Conservation (phyloP, 2,888 invertebrate species). For the Furcula furcula region DNA sequence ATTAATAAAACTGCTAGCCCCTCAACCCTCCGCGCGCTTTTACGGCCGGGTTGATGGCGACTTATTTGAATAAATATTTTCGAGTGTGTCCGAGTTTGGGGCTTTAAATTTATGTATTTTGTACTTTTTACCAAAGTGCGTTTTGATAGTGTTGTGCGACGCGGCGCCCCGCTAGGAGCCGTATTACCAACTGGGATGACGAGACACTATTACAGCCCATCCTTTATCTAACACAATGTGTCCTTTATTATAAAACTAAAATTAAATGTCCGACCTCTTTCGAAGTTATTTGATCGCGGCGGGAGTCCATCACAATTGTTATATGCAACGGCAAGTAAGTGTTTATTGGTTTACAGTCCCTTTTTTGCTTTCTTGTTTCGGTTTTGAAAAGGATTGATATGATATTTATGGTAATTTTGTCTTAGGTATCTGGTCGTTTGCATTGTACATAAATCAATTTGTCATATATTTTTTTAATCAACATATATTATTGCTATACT, state of each 20-base stretch:
- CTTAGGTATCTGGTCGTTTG: slow-evolving; percentile 27
- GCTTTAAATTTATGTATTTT: slow-evolving; percentile 65
- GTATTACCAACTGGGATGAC: slow-evolving; percentile 74
- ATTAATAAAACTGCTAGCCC: slow-evolving; percentile 77
- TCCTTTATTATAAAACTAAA: slow-evolving; percentile 75
- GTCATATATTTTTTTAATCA: slow-evolving; percentile 13
- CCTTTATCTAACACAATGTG: slow-evolving; percentile 76
- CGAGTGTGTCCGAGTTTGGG: slow-evolving; percentile 53
- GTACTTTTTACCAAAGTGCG: slow-evolving; percentile 46
- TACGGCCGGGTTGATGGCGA: slow-evolving; percentile 77
- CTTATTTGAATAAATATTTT: slow-evolving; percentile 81
- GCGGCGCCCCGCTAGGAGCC: slow-evolving; percentile 67
- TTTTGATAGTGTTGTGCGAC: slow-evolving; percentile 31
- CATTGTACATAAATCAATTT: slow-evolving; percentile 20
- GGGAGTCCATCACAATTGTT: slow-evolving; percentile 68
- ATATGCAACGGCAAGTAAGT: slow-evolving; percentile 55
- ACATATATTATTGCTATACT: too few species aligned
- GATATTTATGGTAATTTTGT: slow-evolving; percentile 45
- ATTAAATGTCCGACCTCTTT: slow-evolving; percentile 71
- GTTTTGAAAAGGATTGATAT: slow-evolving; percentile 55
- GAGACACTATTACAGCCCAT: slow-evolving; percentile 76
- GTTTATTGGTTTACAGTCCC: slow-evolving; percentile 66
- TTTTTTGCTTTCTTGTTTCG: slow-evolving; percentile 47
- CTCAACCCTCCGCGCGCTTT: slow-evolving; percentile 74
- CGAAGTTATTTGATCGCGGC: slow-evolving; percentile 69